Base-by-base conservation (phyloP, 2,113 vertebrate species). In the Tricholaema leucomelas region DNA sequence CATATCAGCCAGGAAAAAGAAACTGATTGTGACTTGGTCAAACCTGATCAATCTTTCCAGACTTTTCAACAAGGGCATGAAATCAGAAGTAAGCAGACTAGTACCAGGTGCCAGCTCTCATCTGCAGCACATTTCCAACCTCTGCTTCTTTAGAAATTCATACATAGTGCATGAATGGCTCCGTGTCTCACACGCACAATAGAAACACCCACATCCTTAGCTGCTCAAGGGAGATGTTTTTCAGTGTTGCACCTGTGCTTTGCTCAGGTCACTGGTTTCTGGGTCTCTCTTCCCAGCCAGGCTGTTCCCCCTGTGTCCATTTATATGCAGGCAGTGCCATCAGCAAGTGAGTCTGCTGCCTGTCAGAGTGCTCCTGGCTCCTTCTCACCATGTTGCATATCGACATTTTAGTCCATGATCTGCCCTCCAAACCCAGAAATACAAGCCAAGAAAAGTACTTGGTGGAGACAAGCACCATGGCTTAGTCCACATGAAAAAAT, bases 71-170 rank as follows among this genome's bases (percentile, higher is more conserved):
- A 36, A 61, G 60, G 59, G 50, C 31, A 52, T 33, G 18, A 87
- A 92, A 60, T 25, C 86, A 75, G 8, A 65, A 85, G 89, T 55
- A 87, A 81, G 61, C 77, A 94, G 77, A 56, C 52, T 40, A 30
- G 21, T 19, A 67, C 71, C 54, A 78, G 81, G 59, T 86, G 88
- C 88, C 81, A 81, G 63, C 59, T 80, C 78, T 77, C 71, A 42
- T 80, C 74, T 16, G 46, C 87, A 88, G 85, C 92, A 85, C 76
- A 76, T 85, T 73, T 70, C 69, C 33, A 44, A 44, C 63, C 87
- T 81, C 81, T 46, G 69, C 87, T 91, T 74, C 85, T 91, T 94
- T 58, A 88, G 71, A 30, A 61, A 95, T 94, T 65, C 85, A 93
- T 81, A 82, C 54, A 55, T 28, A 20, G 87, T 14, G 17, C 79